Evolutionary conservation across 53 echinoderm and acorn worm genomes (phyloP).

Genomic region (Hippasteria phrygiana): DNA sequence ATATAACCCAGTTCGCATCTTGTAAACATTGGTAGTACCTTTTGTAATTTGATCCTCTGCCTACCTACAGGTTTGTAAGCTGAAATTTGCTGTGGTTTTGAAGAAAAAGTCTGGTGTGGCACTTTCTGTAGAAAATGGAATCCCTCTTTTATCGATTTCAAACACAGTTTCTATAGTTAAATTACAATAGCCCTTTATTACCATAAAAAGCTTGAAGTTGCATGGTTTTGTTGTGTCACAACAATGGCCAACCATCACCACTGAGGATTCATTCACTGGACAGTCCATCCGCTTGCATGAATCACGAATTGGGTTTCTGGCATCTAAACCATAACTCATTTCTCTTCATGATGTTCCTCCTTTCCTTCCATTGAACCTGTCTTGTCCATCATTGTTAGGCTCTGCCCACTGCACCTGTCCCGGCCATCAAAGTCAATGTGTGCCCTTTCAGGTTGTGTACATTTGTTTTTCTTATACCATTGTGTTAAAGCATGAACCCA

Average conservation of each 20-base stretch:
- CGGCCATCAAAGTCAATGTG: not conserved
- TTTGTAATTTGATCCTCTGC: too few species aligned
- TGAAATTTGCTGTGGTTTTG: too few species aligned
- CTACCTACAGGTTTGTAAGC: too few species aligned
- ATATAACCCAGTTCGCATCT: too few species aligned
- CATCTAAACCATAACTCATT: not conserved
- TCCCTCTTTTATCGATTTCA: not conserved
- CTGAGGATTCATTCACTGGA: not conserved
- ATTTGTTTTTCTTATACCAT: not conserved
- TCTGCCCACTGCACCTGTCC: slow-evolving; percentile 13
- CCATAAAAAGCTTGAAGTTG: not conserved
- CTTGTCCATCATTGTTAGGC: slow-evolving; percentile 24
- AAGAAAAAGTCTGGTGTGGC: too few species aligned
- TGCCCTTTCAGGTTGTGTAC: not conserved
- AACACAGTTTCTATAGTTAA: not conserved
- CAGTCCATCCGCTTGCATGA: not conserved
- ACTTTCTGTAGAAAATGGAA: too few species aligned
- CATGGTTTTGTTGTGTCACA: not conserved
- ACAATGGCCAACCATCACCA: not conserved
- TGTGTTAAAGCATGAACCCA: too few species aligned
- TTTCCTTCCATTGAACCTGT: slow-evolving; percentile 4
- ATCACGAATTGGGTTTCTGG: not conserved
- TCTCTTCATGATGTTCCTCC: not conserved
- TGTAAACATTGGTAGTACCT: too few species aligned
- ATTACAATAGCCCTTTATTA: not conserved